Evolutionary conservation across 2,888 invertebrate genomes (phyloP).

Genomic region (Gisinianus flammeolus): DNA sequence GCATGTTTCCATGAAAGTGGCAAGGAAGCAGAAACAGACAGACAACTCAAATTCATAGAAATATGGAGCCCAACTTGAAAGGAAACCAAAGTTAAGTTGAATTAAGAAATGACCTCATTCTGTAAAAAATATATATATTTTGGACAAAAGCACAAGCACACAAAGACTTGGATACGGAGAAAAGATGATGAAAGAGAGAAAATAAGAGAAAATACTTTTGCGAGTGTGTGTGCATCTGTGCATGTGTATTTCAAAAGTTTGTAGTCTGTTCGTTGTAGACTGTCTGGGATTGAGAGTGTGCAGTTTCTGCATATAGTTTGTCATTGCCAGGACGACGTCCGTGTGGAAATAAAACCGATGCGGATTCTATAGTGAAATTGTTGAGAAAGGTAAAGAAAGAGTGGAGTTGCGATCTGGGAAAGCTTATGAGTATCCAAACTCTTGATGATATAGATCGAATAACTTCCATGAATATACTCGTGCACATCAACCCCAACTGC

Average conservation of each 20-base stretch:
- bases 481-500: neutral
- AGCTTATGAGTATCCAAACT: neutral
- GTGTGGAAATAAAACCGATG: neutral
- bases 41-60: neutral
- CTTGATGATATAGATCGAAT: neutral
- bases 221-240: neutral
- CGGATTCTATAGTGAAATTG: no score
- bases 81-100: no score
- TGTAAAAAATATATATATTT: neutral
- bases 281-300: neutral
- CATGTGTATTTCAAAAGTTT: neutral
- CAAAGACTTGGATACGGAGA: neutral
- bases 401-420: neutral
- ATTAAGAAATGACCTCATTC: no score
- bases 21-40: neutral
- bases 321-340: neutral
- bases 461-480: neutral
- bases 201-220: no score
- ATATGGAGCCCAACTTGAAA: no score
- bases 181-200: neutral
- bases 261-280: no score
- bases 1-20: neutral
- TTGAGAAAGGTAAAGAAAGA: conserved; percentile 14
- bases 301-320: neutral
- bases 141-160: neutral